Percentiles rank a stretch among this genome's conserved stretches.
These are phyloP conservation scores for Tenthredo distinguenda DNA, from an alignment of 2,888 invertebrate genomes.

Conservation along the genomic window DNA sequence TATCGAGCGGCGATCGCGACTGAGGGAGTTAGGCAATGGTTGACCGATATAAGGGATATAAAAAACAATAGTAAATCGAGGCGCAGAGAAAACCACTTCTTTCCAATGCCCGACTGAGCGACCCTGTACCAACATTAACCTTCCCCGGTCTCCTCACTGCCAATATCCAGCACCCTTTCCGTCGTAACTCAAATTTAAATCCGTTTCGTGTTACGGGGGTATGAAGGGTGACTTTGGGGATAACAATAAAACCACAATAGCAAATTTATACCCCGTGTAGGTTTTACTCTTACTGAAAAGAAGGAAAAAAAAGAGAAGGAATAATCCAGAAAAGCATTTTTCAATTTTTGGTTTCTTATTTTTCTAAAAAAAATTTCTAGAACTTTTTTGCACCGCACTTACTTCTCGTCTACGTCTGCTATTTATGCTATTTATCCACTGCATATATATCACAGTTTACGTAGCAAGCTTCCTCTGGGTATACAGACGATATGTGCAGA, in stretches of 20 bases:
- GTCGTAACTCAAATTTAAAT: slow-evolving; percentile 50
- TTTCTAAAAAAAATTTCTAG: no score
- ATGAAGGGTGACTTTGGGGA: slow-evolving; percentile 44
- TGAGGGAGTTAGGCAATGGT: background rate
- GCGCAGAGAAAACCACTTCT: slow-evolving; percentile 2
- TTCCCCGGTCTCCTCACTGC: slow-evolving; percentile 4
- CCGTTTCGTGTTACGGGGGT: slow-evolving; percentile 37
- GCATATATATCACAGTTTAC: background rate
- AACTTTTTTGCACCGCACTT: background rate
- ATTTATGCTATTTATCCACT: background rate
- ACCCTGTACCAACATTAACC: slow-evolving; percentile 31
- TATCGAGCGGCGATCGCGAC: no score
- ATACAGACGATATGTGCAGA: slow-evolving; percentile 10
- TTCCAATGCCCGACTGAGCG: slow-evolving; percentile 3
- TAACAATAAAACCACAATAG: slow-evolving; percentile 44
- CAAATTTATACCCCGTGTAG: slow-evolving; percentile 21
- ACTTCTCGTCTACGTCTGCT: background rate
- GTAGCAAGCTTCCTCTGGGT: background rate
- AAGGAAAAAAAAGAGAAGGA: background rate
- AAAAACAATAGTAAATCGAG: slow-evolving; percentile 20
- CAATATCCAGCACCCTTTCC: slow-evolving; percentile 40
- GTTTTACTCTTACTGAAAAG: background rate
- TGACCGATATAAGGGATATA: background rate
- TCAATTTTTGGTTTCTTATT: background rate
- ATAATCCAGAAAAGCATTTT: background rate